These are phyloP conservation scores for Corella eumyota DNA, from an alignment of 23 tunicate genomes.

Conservation along the genomic window DNA sequence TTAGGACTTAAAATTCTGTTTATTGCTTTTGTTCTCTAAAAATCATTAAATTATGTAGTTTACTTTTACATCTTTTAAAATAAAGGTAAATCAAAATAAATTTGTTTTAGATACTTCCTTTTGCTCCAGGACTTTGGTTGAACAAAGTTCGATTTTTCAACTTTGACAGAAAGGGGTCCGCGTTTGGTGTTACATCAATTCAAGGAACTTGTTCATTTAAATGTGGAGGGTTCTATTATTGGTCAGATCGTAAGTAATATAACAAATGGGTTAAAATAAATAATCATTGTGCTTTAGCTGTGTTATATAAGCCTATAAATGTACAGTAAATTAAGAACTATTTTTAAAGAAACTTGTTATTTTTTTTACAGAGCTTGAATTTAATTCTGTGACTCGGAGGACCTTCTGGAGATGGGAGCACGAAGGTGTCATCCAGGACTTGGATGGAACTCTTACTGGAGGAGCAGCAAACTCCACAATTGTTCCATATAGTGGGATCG, in stretches of 20 bases:
- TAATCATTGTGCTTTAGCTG: too few species aligned
- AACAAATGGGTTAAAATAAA: too few species aligned
- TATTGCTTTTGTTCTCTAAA: too few species aligned
- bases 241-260: constrained; percentile 18
- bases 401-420: constrained; percentile 60
- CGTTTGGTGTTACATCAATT: constrained; percentile 32
- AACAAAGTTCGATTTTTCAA: constrained; percentile 17
- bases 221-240: constrained; percentile 68
- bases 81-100: too few species aligned
- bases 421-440: constrained; percentile 59
- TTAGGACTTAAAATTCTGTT: too few species aligned
- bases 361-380: neutral
- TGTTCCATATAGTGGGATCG: constrained; percentile 20
- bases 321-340: too few species aligned
- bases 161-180: constrained; percentile 31
- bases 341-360: neutral
- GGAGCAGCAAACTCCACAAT: constrained; percentile 7
- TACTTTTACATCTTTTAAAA: too few species aligned
- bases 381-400: constrained; percentile 13
- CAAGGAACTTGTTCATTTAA: constrained; percentile 37
- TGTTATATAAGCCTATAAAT: too few species aligned
- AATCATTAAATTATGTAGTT: too few species aligned
- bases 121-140: constrained; percentile 32
- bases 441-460: constrained; percentile 55
- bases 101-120: constrained; percentile 27